A percentile compares a stretch with the other conserved stretches of the same genome.
phyloP scores from a whole-genome alignment of 2,797 vertebrate species.

The Taenioides sp. region DNA sequence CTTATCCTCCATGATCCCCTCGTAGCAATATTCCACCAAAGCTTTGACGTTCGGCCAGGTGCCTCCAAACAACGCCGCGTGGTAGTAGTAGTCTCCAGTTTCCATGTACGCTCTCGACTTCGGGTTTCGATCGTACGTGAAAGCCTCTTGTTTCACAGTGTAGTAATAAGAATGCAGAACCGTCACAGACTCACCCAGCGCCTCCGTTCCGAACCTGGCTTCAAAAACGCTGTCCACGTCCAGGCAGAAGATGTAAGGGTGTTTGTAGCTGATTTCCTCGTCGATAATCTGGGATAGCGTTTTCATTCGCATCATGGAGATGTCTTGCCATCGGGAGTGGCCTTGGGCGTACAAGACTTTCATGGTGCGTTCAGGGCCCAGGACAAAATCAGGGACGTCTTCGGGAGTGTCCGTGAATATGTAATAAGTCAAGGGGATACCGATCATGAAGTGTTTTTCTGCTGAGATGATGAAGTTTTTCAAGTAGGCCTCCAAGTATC shows the following conservation, averaged over 20 bases:
- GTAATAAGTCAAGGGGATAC: slow-evolving; percentile 41
- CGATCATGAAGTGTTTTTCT: slow-evolving; percentile 48
- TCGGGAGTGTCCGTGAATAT: slow-evolving; percentile 48
- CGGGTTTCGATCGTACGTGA: slow-evolving; percentile 62
- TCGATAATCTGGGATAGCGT: slow-evolving; percentile 66
- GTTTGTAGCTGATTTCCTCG: slow-evolving; percentile 53
- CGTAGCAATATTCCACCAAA: slow-evolving; percentile 51
- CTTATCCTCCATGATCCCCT: slow-evolving; percentile 62
- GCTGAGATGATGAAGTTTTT: slow-evolving; percentile 39
- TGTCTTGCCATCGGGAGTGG: slow-evolving; percentile 51
- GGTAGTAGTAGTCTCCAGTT: slow-evolving; percentile 67
- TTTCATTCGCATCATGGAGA: slow-evolving; percentile 55
- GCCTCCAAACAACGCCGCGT: slow-evolving; percentile 70
- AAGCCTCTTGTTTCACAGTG: slow-evolving; percentile 31
- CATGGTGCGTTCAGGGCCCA: slow-evolving; percentile 20
- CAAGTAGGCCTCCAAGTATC: slow-evolving; percentile 54
- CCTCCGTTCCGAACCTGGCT: slow-evolving; percentile 66
- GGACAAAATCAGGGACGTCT: slow-evolving; percentile 1
- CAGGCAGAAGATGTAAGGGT: slow-evolving; percentile 75
- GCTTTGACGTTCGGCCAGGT: slow-evolving; percentile 46
- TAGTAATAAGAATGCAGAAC: slow-evolving; percentile 64
- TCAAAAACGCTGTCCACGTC: slow-evolving; percentile 78
- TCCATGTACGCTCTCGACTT: slow-evolving; percentile 60
- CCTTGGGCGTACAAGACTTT: slow-evolving; percentile 25
- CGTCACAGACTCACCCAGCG: slow-evolving; percentile 64